These are phyloP conservation scores for Nemopilema nomurai DNA, from an alignment of 30 jellyfish, hydroid and myxozoan species.

Conservation along the genomic window DNA sequence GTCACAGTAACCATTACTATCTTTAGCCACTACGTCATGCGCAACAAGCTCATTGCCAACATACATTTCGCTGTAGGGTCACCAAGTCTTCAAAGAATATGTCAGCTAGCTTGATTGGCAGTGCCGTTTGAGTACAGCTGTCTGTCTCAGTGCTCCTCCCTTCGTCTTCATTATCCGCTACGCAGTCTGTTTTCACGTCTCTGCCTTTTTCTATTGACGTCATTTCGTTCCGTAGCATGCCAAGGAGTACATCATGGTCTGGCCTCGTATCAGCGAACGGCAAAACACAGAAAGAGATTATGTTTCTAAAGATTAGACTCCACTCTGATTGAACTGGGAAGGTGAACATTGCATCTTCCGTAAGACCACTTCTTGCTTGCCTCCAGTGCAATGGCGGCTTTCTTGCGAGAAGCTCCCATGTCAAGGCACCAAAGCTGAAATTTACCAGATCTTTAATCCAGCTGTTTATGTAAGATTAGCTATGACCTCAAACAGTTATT, in stretches of 20 bases:
- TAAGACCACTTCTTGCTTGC: not conserved
- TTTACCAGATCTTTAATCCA: too few species aligned
- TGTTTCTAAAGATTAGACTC: constrained; percentile 22
- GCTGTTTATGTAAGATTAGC: too few species aligned
- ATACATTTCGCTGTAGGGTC: too few species aligned
- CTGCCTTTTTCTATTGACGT: not conserved
- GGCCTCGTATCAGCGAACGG: constrained; percentile 43
- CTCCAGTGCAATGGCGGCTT: constrained; percentile 60
- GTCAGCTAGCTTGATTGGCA: too few species aligned
- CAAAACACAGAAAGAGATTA: constrained; percentile 38
- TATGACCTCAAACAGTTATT: too few species aligned
- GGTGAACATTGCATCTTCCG: constrained; percentile 20
- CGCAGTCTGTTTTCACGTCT: too few species aligned
- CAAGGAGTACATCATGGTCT: constrained; percentile 27
- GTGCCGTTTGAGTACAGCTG: not conserved
- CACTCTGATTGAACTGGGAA: constrained; percentile 41
- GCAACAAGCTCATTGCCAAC: too few species aligned
- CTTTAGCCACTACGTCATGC: too few species aligned
- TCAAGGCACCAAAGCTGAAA: constrained; percentile 56
- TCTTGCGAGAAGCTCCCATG: constrained; percentile 47
- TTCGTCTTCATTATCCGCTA: not conserved
- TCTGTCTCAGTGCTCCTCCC: not conserved
- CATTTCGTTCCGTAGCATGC: constrained; percentile 9
- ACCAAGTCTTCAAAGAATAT: too few species aligned
- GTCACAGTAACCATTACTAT: too few species aligned